A percentile compares a stretch with the other conserved stretches of the same genome.
Evolutionary conservation across 2,888 invertebrate species (phyloP).

Genomic region (Tromatobia lineatoria): DNA sequence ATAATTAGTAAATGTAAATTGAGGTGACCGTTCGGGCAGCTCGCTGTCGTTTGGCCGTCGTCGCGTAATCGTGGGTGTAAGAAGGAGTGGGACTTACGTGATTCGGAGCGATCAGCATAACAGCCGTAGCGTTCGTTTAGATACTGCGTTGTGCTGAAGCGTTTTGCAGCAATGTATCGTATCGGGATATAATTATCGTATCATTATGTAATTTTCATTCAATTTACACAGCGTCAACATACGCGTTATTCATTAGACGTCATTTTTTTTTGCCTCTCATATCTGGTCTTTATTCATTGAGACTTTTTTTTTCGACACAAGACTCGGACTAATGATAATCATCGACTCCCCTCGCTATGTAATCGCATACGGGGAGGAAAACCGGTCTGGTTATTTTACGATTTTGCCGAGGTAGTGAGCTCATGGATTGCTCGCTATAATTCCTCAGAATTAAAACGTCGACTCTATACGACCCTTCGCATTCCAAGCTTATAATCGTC

Average conservation of each 20-base stretch:
- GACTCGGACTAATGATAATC: not conserved
- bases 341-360: not conserved
- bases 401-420: conserved; percentile 23
- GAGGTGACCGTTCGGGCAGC: not conserved
- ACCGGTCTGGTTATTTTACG: conserved; percentile 58
- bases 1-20: not conserved
- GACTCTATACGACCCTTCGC: not conserved
- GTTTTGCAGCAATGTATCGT: conserved; percentile 26
- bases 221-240: conserved; percentile 10
- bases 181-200: conserved; percentile 17
- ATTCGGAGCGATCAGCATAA: conserved; percentile 49
- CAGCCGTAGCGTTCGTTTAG: conserved; percentile 27
- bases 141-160: conserved; percentile 1
- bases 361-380: conserved; percentile 31
- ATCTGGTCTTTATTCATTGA: too few species aligned
- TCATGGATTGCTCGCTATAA: not conserved
- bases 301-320: not conserved
- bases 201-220: conserved; percentile 15
- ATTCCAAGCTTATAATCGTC: conserved; percentile 51
- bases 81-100: conserved; percentile 63
- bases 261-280: too few species aligned
- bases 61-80: conserved; percentile 56
- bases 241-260: not conserved
- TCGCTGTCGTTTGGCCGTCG: conserved; percentile 14
- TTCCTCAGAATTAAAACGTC: not conserved